A percentile compares a stretch with the other conserved stretches of the same genome.
Evolutionary conservation across 2,113 vertebrate genomes (phyloP).

Genomic region (Paracanthobrama guichenoti): DNA sequence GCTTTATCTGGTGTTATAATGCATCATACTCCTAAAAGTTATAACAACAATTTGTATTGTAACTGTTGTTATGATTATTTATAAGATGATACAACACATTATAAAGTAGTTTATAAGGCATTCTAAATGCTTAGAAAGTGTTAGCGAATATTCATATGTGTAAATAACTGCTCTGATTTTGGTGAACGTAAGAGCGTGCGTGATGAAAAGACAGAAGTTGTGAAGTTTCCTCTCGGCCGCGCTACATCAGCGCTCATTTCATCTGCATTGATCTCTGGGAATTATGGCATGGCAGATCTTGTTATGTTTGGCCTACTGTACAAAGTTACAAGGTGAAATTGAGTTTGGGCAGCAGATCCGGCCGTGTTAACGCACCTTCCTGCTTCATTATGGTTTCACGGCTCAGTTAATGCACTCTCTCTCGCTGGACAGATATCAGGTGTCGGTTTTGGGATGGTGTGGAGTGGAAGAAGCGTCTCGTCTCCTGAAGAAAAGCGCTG

Average conservation of each 20-base stretch:
- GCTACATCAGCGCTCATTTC: conserved; percentile 20
- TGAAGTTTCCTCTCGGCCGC: background rate
- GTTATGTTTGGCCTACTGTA: conserved; percentile 41
- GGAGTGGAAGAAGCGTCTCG: conserved; percentile 27
- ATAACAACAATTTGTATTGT: no score
- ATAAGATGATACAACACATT: no score
- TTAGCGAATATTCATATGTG: no score
- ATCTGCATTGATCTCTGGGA: conserved; percentile 44
- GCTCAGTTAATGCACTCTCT: conserved; percentile 51
- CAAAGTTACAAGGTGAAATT: conserved; percentile 43
- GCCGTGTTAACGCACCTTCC: conserved; percentile 39
- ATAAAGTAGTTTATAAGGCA: no score
- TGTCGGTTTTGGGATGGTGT: conserved; percentile 23
- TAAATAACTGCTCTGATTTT: no score
- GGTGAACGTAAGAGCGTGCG: no score
- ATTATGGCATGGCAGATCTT: conserved; percentile 47
- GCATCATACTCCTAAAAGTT: no score
- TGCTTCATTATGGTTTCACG: conserved; percentile 46
- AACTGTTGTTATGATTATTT: no score
- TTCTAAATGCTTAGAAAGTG: no score
- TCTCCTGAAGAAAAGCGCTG: conserved; percentile 20
- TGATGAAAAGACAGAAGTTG: no score
- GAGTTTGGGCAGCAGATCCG: conserved; percentile 45
- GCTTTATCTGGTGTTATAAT: no score
- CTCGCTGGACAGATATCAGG: conserved; percentile 31